Evolutionary conservation across 2,888 invertebrate genomes (phyloP), one percentile per base, ranked within the genome.

Genomic region (Eilema griseolum): DNA sequence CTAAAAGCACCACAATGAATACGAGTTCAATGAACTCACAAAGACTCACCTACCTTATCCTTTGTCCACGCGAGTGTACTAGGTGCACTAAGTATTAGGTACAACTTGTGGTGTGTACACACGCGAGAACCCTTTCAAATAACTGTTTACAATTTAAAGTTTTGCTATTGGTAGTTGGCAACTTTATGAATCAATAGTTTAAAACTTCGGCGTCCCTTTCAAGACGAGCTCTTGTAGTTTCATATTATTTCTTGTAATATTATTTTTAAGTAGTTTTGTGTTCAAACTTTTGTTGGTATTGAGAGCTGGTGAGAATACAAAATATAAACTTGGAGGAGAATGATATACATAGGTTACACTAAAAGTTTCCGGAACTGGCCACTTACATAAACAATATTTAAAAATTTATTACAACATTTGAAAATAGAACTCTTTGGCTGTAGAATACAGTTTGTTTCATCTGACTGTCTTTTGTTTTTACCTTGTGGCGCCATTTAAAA

Each of bases 121-220:
- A 37, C 52, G 52, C 33, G 26, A 68, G 56, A 68, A 57, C 62
- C 62, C 46, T 67, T 52, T 31, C 46, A 68, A 46, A 68, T 68
- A 62, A 62, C 37, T 67, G 26, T 28, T 70, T 70, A 52, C 7
- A 71, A 73, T 76, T 73, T 57, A 70, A 61, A 41, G 62, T 62
- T 37, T 62, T 26, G 26, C 52, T 69, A 73, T 61, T 68, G 70
- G 46, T 52, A 76, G 79, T 79, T 81, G 62, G 26, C 10, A 62
- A 61, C 63, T 62, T 61, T 72, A 70, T 70, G 68, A 77, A 80
- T 81, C 77, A 67, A 80, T 79, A 79, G 75, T 80, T 77, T 66
- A 41, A 59, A 69, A 69, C 37, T 69, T 59, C 4, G 23, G n/a
- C 52, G 67, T 70, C 64, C 74, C 66, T 72, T 69, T 62, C 61